Conservation (phyloP, 2,797 vertebrate species). For the Aphelocoma californica region DNA sequence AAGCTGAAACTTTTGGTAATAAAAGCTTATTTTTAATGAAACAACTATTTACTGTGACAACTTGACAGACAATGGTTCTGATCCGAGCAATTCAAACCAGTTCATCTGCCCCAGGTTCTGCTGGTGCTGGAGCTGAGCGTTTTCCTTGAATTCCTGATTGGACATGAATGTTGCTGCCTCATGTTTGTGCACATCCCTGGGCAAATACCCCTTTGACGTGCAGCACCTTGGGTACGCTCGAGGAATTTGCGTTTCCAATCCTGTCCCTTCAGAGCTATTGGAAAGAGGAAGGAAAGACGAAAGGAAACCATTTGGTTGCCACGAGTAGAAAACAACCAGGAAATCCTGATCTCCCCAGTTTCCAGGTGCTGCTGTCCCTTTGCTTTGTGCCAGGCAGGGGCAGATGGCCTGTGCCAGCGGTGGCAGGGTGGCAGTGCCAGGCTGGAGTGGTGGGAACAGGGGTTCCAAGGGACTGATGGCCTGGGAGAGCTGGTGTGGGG, state of each 20-base stretch:
- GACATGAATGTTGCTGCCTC: background rate
- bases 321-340: fast-evolving
- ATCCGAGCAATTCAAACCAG: background rate
- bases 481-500: background rate
- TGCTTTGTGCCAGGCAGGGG: background rate
- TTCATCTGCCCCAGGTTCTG: background rate
- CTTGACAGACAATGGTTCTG: background rate
- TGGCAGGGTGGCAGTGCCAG: background rate
- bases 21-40: background rate
- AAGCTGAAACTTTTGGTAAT: background rate
- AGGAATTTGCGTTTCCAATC: background rate
- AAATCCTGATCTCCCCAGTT: background rate
- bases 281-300: background rate
- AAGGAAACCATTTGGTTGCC: background rate
- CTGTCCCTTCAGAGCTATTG: background rate
- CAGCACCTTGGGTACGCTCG: background rate
- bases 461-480: background rate
- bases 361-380: background rate
- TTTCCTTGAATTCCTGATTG: background rate
- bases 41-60: background rate
- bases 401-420: background rate
- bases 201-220: background rate
- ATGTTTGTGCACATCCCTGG: background rate
- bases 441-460: background rate
- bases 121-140: background rate